phyloP scores from a whole-genome alignment of 2,888 invertebrate species.

The Drosophila meridiana region DNA sequence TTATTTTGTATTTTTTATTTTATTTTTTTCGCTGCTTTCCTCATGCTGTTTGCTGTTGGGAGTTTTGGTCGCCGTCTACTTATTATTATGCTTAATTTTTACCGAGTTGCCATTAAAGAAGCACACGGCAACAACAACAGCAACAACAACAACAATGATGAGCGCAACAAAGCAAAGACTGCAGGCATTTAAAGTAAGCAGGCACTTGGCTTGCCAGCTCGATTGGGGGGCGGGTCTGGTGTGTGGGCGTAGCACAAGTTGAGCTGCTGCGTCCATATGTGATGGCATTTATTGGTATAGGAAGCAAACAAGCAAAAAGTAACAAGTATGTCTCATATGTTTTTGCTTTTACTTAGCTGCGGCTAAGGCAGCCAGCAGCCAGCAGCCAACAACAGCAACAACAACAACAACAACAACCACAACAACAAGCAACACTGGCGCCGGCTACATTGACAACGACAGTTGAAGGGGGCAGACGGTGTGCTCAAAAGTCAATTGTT shows the following conservation, averaged over 20 bases:
- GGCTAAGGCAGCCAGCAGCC: slow-evolving; percentile 49
- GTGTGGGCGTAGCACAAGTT: slow-evolving; percentile 16
- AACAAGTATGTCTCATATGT: slow-evolving; percentile 64
- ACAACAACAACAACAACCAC: slow-evolving; percentile 27
- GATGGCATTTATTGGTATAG: slow-evolving; percentile 63
- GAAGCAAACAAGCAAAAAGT: slow-evolving; percentile 65
- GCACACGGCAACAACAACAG: slow-evolving; percentile 42
- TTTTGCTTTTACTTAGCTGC: slow-evolving; percentile 65
- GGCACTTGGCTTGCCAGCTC: slow-evolving; percentile 25
- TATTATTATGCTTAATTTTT: slow-evolving; percentile 76
- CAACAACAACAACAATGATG: slow-evolving; percentile 22
- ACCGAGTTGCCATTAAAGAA: slow-evolving; percentile 61
- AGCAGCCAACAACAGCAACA: slow-evolving; percentile 19
- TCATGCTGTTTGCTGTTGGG: slow-evolving; percentile 56
- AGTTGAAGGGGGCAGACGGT: slow-evolving; percentile 31
- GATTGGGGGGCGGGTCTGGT: neutral
- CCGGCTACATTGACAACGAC: slow-evolving; percentile 52
- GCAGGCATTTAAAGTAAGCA: slow-evolving; percentile 51
- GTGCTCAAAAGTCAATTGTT: slow-evolving; percentile 74
- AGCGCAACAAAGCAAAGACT: slow-evolving; percentile 28
- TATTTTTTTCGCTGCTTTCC: slow-evolving; percentile 11
- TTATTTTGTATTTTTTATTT: slow-evolving; percentile 1
- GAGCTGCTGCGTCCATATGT: slow-evolving; percentile 56
- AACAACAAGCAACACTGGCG: slow-evolving; percentile 45
- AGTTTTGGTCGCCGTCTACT: slow-evolving; percentile 69